Evolutionary conservation across 2,888 invertebrate species (phyloP), one percentile per base, ranked within the genome.

Genomic region (Halocaridina rubra): DNA sequence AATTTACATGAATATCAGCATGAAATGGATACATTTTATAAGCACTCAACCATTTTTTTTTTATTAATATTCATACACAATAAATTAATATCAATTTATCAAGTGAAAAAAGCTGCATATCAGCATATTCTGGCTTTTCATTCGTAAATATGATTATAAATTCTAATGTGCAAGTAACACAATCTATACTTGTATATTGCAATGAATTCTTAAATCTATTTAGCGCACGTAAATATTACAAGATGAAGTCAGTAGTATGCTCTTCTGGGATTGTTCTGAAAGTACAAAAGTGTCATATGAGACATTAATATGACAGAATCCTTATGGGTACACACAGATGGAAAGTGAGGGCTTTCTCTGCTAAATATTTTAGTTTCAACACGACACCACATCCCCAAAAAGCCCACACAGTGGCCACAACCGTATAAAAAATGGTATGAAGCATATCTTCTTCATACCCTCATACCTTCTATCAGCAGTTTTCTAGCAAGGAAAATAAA

Each of bases 241-340:
- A n/a, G n/a, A n/a, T n/a, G n/a, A n/a, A n/a, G 53, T 90, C 87
- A 96, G 91, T 96, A 96, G 91, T 96, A 96, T 4, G 96, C 95
- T 91, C 96, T 93, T 88, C 96, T 92, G 27, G 96, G 96, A 92
- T 96, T 96, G 90, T 96, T 96, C 95, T 96, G 93, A 74, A 94
- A 94, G 90, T 90, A 90, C 90, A 91, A 89, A 88, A 89, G 71
- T n/a, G n/a, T n/a, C 30, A 69, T 2, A 22, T 16, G 88, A 76
- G 74, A 80, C 69, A 71, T 1, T 69, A 69, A 69, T 69, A 69
- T n/a, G n/a, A n/a, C n/a, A 61, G 19, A 61, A 61, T 61, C 19
- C 19, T 1, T 22, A 61, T 61, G 22, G 22, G n/a, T 22, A 61
- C 8, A 61, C 8, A 22, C 8, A 61, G 19, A 61, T 61, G 24